Evolutionary conservation across 2,797 vertebrate species (phyloP).

Genomic region (Tangara arthus): DNA sequence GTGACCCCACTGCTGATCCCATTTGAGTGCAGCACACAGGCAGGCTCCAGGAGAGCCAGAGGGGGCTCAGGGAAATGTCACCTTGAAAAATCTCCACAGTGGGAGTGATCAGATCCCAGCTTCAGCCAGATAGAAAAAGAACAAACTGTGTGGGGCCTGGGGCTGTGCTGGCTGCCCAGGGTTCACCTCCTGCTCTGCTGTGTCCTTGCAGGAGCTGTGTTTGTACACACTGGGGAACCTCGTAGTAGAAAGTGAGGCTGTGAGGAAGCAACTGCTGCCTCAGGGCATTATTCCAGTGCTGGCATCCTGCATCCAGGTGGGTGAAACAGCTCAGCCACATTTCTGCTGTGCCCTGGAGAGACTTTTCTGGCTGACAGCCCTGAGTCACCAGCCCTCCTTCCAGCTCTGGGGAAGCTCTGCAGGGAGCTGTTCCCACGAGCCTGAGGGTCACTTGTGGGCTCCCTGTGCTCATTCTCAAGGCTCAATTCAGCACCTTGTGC

Average conservation of each 20-base stretch:
- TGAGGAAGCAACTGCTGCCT: slow-evolving; percentile 86
- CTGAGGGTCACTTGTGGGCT: neutral
- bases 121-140: neutral
- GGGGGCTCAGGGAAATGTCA: neutral
- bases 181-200: neutral
- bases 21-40: neutral
- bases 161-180: neutral
- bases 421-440: rapidly evolving
- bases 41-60: neutral
- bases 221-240: slow-evolving; percentile 94
- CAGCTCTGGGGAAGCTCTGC: neutral
- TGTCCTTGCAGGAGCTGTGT: slow-evolving; percentile 86
- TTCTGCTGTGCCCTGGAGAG: neutral
- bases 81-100: neutral
- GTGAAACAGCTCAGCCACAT: neutral
- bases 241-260: slow-evolving; percentile 82
- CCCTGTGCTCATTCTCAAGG: neutral
- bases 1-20: neutral
- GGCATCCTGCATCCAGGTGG: slow-evolving; percentile 86
- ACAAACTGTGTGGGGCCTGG: neutral
- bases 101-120: neutral
- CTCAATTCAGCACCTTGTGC: neutral
- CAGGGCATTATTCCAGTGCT: slow-evolving; percentile 90
- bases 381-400: neutral
- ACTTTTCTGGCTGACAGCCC: neutral